Conservation (phyloP, 2,888 invertebrate genomes). For the Hermaeophaga mercurialis region DNA sequence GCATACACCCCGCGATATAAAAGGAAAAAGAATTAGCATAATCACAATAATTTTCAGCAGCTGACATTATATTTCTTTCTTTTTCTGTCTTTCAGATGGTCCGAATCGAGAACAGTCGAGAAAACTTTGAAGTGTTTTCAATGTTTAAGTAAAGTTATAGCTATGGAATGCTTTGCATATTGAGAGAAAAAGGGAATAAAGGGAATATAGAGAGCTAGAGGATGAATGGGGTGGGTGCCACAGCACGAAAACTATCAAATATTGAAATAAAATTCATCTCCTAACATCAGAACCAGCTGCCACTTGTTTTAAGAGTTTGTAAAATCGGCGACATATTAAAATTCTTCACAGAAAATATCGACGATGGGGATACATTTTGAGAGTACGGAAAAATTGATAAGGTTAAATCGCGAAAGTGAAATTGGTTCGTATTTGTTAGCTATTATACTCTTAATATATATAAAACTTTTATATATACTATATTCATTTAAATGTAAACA, state of each 20-base stretch:
- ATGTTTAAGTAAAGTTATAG: slow-evolving; percentile 58
- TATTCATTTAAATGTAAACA: no score
- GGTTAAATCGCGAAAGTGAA: no score
- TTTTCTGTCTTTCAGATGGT: slow-evolving; percentile 49
- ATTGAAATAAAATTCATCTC: slow-evolving; percentile 62
- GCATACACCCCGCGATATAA: slow-evolving; percentile 38
- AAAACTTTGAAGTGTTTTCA: slow-evolving; percentile 58
- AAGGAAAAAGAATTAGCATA: slow-evolving; percentile 65
- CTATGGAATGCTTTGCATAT: slow-evolving; percentile 58
- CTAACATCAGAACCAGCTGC: slow-evolving; percentile 59
- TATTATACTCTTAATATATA: no score
- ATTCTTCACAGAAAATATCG: slow-evolving; percentile 51
- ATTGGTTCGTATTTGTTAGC: no score
- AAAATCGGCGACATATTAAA: slow-evolving; percentile 59
- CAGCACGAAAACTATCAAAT: slow-evolving; percentile 59
- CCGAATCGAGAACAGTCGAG: slow-evolving; percentile 48
- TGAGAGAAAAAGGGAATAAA: slow-evolving; percentile 48
- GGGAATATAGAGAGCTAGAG: slow-evolving; percentile 32
- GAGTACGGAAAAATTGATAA: not conserved
- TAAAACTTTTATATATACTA: no score
- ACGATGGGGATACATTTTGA: slow-evolving; percentile 39
- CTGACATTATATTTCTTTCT: slow-evolving; percentile 66
- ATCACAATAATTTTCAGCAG: slow-evolving; percentile 68
- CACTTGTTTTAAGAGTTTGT: slow-evolving; percentile 60
- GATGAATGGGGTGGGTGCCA: slow-evolving; percentile 47